phyloP scores from a whole-genome alignment of 2,797 vertebrate genomes.

The Gadopsis marmoratus region DNA sequence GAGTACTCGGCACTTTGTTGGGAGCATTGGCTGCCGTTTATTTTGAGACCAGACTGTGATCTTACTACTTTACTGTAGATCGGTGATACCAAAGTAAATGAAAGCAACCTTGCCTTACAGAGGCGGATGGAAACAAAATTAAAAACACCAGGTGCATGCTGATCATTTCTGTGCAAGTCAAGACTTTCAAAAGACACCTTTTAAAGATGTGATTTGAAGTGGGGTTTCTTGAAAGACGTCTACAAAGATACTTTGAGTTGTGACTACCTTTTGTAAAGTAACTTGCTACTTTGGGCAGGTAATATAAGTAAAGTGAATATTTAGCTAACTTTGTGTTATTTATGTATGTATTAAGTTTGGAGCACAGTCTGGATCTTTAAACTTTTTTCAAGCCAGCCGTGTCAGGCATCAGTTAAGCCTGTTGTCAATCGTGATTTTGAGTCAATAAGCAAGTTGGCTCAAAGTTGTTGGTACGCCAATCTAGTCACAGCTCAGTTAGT shows the following conservation, averaged over 20 bases:
- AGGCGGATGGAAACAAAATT: not conserved
- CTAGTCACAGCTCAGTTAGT: not conserved
- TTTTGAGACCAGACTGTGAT: slow-evolving; percentile 61
- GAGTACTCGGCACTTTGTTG: slow-evolving; percentile 34
- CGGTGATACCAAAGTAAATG: slow-evolving; percentile 44
- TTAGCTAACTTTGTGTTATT: not conserved
- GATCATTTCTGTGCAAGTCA: slow-evolving; percentile 2
- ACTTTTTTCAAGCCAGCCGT: not conserved
- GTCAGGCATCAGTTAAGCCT: not conserved
- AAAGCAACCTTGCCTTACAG: slow-evolving; percentile 31
- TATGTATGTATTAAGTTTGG: not conserved
- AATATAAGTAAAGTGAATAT: not conserved
- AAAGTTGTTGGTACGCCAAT: slow-evolving; percentile 1
- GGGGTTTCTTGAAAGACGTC: not conserved
- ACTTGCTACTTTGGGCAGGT: not conserved
- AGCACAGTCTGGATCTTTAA: not conserved
- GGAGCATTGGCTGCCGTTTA: slow-evolving; percentile 35
- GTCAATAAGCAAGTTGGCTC: slow-evolving; percentile 12
- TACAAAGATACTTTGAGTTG: not conserved
- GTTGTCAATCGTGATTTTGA: not conserved
- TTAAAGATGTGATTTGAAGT: not conserved
- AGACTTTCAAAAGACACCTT: not conserved
- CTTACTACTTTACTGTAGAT: slow-evolving; percentile 35
- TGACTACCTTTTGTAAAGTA: not conserved
- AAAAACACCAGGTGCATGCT: not conserved